Conservation (phyloP, 2,888 invertebrate genomes). For the Fragum whitleyi region DNA sequence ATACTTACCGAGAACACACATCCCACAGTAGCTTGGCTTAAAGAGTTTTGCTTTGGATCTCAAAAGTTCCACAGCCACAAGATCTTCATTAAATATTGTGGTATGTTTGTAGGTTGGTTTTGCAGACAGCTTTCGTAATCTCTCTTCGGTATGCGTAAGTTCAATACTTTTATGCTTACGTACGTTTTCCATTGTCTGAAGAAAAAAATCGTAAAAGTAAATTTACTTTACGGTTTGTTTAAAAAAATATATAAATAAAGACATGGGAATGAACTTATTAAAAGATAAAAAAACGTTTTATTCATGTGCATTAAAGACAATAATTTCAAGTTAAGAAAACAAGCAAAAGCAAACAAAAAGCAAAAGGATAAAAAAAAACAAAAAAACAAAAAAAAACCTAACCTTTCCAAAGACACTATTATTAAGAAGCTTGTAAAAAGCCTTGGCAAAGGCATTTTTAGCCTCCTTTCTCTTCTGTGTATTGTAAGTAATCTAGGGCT, state of each 20-base stretch:
- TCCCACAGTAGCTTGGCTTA: slow-evolving; percentile 44
- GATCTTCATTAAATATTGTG: slow-evolving; percentile 41
- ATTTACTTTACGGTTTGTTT: not conserved
- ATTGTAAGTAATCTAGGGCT: slow-evolving; percentile 6
- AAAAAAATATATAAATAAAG: not conserved
- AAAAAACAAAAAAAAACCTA: not conserved
- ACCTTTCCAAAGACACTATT: slow-evolving; percentile 38
- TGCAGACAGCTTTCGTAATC: slow-evolving; percentile 32
- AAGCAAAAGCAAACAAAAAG: not conserved
- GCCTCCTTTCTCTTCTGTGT: slow-evolving; percentile 29
- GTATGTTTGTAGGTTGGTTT: slow-evolving; percentile 47
- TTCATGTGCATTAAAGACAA: not conserved
- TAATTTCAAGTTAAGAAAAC: not conserved
- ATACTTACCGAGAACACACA: slow-evolving; percentile 40
- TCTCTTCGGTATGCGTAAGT: slow-evolving; percentile 33
- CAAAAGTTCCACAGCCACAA: slow-evolving; percentile 39
- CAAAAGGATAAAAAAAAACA: not conserved
- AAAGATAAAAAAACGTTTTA: slow-evolving; percentile 4
- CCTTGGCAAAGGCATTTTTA: slow-evolving; percentile 27
- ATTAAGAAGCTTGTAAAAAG: slow-evolving; percentile 39
- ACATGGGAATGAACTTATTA: not conserved
- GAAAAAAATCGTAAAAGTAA: not conserved
- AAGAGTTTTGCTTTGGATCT: slow-evolving; percentile 33
- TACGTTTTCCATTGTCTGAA: slow-evolving; percentile 53
- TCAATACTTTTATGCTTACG: slow-evolving; percentile 41